Percentiles rank a stretch among this genome's conserved stretches.
These are phyloP conservation scores for Entomobrya proxima DNA, from an alignment of 2,888 invertebrate species.

Conservation along the genomic window DNA sequence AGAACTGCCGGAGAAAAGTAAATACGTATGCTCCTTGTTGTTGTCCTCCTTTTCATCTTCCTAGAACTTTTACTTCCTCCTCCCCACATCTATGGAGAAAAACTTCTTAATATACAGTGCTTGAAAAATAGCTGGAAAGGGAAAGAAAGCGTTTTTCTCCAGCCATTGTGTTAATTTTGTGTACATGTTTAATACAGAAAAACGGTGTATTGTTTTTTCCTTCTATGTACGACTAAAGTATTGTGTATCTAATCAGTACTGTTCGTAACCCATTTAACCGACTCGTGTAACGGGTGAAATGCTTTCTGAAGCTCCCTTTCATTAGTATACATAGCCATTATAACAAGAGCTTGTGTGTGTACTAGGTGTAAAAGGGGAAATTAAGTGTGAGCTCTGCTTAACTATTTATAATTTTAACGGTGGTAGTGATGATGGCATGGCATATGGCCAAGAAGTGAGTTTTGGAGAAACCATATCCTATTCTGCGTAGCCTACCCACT, in stretches of 20 bases:
- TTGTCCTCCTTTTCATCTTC: neutral
- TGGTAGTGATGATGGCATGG: neutral
- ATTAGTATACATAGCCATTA: too few relatives aligned
- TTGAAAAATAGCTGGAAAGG: neutral
- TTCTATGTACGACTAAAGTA: neutral
- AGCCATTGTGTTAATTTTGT: too few relatives aligned
- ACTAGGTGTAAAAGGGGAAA: neutral
- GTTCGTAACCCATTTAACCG: too few relatives aligned
- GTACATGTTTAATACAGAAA: too few relatives aligned
- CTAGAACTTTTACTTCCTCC: neutral
- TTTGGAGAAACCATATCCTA: too few relatives aligned
- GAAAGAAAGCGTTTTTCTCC: neutral
- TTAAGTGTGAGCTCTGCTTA: constrained; percentile 25
- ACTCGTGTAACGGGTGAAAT: too few relatives aligned
- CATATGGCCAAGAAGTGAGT: neutral
- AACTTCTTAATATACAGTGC: too few relatives aligned
- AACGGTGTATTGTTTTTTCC: too few relatives aligned
- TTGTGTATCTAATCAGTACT: neutral
- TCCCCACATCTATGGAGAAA: constrained; percentile 16
- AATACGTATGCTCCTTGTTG: neutral
- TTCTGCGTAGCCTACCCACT: too few relatives aligned
- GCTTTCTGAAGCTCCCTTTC: neutral
- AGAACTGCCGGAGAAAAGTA: too few relatives aligned
- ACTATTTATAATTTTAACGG: constrained; percentile 35
- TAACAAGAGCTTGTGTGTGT: too few relatives aligned